phyloP scores from a whole-genome alignment of 2,113 vertebrate species.

The Axis porcinus region DNA sequence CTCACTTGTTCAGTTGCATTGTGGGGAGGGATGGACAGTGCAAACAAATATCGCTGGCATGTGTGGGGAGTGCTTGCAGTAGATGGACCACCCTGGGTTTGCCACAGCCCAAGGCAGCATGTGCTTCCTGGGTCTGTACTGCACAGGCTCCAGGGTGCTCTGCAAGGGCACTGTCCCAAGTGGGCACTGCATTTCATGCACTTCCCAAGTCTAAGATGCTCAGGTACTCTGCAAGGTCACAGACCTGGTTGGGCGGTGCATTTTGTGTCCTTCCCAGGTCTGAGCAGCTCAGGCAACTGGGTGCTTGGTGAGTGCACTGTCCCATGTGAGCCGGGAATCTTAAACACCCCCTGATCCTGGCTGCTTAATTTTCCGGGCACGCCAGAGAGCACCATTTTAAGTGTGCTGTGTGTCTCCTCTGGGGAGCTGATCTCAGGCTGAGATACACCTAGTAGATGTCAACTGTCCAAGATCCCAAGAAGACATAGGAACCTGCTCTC shows the following conservation, averaged over 20 bases:
- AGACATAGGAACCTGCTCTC: neutral
- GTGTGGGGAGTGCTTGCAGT: neutral
- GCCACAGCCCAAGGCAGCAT: neutral
- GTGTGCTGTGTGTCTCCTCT: neutral
- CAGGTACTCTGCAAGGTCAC: neutral
- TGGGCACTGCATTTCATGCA: neutral
- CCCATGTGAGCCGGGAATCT: accelerated
- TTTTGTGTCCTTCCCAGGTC: neutral
- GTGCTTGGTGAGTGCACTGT: neutral
- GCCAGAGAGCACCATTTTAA: neutral
- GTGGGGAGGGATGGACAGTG: neutral
- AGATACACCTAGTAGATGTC: neutral
- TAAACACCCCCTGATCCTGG: neutral
- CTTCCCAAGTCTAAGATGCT: neutral
- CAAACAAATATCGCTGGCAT: neutral
- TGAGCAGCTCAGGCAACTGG: neutral
- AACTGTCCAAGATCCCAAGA: neutral
- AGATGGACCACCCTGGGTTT: neutral
- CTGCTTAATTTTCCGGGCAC: neutral
- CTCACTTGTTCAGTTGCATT: neutral
- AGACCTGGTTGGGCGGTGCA: accelerated
- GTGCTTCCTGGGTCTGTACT: neutral
- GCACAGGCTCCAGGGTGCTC: neutral
- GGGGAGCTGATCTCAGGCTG: neutral
- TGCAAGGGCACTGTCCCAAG: neutral